Conservation (phyloP, 2,113 vertebrate genomes). For the Oenanthe melanoleuca region DNA sequence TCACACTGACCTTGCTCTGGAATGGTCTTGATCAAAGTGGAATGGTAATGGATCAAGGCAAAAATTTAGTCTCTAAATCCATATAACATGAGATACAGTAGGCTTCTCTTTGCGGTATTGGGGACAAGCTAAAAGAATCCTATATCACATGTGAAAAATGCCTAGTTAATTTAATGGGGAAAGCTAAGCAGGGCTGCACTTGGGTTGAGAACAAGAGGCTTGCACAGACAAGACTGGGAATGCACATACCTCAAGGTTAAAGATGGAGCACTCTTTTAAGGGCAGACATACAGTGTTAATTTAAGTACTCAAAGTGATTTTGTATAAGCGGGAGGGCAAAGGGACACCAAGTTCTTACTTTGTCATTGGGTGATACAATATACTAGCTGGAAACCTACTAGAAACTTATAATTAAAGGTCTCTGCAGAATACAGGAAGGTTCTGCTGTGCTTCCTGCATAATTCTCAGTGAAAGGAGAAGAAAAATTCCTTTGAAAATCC, state of each 20-base stretch:
- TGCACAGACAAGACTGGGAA: not conserved
- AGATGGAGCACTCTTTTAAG: not conserved
- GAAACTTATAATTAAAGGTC: constrained; percentile 49
- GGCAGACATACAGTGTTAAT: not conserved
- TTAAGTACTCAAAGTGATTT: not conserved
- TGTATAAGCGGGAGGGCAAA: not conserved
- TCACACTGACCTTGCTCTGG: not conserved
- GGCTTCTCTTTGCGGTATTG: not conserved
- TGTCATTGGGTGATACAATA: not conserved
- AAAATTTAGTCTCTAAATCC: not conserved
- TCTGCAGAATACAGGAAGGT: constrained; percentile 10
- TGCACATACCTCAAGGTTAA: not conserved
- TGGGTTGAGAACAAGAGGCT: not conserved
- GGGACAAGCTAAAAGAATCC: not conserved
- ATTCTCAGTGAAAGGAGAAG: constrained; percentile 23
- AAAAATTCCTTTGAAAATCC: constrained; percentile 46
- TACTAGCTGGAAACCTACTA: not conserved
- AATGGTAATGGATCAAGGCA: not conserved
- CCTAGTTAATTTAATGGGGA: not conserved
- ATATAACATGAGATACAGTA: not conserved
- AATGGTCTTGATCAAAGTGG: not conserved
- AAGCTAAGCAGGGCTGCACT: not conserved
- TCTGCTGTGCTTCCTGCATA: constrained; percentile 44
- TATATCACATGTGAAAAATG: not conserved
- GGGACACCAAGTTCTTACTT: not conserved